phyloP scores from a whole-genome alignment of 1,140 invertebrate species.

The Eubasilissa regina region DNA sequence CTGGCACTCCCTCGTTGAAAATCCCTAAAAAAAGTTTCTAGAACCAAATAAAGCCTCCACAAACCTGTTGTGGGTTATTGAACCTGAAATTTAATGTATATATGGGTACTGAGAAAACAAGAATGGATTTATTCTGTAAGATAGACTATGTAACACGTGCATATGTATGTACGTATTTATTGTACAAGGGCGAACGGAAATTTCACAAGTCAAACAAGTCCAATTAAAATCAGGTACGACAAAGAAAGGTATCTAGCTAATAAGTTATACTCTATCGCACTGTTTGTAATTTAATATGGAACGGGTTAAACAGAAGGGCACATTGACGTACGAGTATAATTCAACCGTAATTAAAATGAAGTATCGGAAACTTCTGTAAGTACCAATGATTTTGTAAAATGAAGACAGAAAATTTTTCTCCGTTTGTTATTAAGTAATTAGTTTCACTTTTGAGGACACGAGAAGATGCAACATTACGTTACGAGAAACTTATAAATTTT shows the following conservation, averaged over 20 bases:
- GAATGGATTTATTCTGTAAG: background rate
- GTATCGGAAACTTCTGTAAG: no score
- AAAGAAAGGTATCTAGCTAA: slow-evolving; percentile 8
- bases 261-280: slow-evolving; percentile 17
- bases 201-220: slow-evolving; percentile 25
- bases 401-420: no score
- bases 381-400: no score
- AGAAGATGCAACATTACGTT: no score
- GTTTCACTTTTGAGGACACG: no score
- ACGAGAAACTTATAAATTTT: no score
- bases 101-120: background rate
- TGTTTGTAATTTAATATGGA: background rate
- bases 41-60: slow-evolving; percentile 16
- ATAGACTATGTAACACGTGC: background rate
- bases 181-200: no score
- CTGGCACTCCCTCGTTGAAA: slow-evolving; percentile 17
- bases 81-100: slow-evolving; percentile 8
- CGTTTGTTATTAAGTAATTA: no score
- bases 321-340: background rate
- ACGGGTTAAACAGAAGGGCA: background rate
- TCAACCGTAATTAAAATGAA: no score
- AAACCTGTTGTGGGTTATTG: background rate
- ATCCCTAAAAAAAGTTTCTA: slow-evolving; percentile 17
- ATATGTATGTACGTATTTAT: background rate
- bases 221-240: slow-evolving; percentile 43